A percentile compares a stretch with the other conserved stretches of the same genome.
Evolutionary conservation across 2,888 invertebrate species (phyloP).

Genomic region (Willowsia nigromaculata): DNA sequence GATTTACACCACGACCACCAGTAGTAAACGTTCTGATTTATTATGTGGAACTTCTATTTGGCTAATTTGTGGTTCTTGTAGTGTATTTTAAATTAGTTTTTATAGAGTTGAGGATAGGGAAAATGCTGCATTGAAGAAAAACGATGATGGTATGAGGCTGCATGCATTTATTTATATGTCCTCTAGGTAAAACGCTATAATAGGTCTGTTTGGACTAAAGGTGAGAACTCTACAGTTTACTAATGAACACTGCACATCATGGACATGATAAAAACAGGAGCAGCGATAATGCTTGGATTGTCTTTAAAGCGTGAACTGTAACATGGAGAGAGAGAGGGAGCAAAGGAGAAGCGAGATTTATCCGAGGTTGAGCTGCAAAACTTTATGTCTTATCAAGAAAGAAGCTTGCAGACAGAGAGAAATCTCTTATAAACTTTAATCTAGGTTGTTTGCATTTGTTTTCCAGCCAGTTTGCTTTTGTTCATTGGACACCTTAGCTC

Average conservation of each 20-base stretch:
- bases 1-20: background rate
- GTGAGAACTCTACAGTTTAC: background rate
- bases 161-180: too few relatives aligned
- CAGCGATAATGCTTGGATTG: background rate
- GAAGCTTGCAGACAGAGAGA: constrained; percentile 19
- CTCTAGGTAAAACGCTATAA: too few relatives aligned
- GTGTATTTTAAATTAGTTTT: background rate
- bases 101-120: too few relatives aligned
- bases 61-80: background rate
- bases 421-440: constrained; percentile 65
- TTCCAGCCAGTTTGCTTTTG: constrained; percentile 63
- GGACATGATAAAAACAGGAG: background rate
- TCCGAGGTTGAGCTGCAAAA: background rate
- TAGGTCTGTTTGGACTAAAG: too few relatives aligned
- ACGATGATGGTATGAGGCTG: too few relatives aligned
- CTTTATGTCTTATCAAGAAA: background rate
- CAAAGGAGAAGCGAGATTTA: background rate
- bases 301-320: background rate
- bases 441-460: constrained; percentile 63
- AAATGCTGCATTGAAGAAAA: too few relatives aligned
- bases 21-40: background rate
- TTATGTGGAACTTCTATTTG: background rate
- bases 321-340: background rate
- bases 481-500: constrained; percentile 61
- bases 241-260: background rate